Evolutionary conservation across 2,113 vertebrate species (phyloP).

Genomic region (mouse (Mus musculus)): GRCm39 chrX:23465501-23466000

Average conservation of each 20-base stretch:
- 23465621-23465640: background rate
- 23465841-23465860: background rate
- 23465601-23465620: background rate
- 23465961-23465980: background rate
- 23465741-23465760: background rate
- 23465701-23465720: background rate
- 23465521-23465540: constrained; percentile 50
- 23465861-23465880: background rate
- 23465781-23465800: background rate
- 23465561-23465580: background rate
- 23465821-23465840: background rate
- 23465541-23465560: constrained; percentile 14
- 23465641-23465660: background rate
- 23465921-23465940: constrained; percentile 44
- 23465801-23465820: background rate
- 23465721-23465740: background rate
- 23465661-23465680: background rate
- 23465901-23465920: constrained; percentile 30
- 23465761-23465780: background rate
- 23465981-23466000: constrained; percentile 31
- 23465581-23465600: background rate
- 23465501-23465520: constrained; percentile 58
- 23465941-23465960: constrained; percentile 31
- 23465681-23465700: background rate
- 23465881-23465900: background rate